A percentile compares a stretch with the other conserved stretches of the same genome.
phyloP scores from a whole-genome alignment of 2,888 invertebrate genomes.

The Tipula helvola region DNA sequence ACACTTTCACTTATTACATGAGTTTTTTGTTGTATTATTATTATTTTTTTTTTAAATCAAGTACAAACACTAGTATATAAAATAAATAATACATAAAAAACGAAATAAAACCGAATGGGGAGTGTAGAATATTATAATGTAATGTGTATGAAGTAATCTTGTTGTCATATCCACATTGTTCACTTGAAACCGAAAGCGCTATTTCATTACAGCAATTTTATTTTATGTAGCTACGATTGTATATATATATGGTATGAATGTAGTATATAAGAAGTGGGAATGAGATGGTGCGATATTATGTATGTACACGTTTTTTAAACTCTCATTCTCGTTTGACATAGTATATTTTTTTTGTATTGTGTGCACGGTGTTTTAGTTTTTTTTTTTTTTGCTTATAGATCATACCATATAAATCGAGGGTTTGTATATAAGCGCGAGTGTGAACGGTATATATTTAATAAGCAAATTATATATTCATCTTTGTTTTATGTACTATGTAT shows the following conservation, averaged over 20 bases:
- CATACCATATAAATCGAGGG: neutral
- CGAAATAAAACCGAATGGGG: neutral
- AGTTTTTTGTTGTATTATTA: conserved; percentile 25
- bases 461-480: neutral
- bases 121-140: neutral
- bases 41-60: neutral
- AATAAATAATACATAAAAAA: neutral
- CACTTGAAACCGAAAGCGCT: conserved; percentile 9
- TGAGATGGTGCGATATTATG: neutral
- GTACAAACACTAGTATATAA: neutral
- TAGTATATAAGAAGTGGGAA: neutral
- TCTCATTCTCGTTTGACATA: conserved; percentile 1
- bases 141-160: neutral
- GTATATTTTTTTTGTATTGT: neutral
- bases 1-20: conserved; percentile 84
- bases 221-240: neutral
- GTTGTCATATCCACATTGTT: conserved; percentile 5
- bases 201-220: neutral
- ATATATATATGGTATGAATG: neutral
- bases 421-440: neutral
- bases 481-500: neutral
- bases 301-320: neutral
- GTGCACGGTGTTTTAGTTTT: neutral
- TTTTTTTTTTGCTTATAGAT: neutral
- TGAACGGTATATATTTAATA: neutral